Evolutionary conservation across 2,113 vertebrate species (phyloP), one percentile per base, ranked within the genome.

Genomic region (Lipophrys pholis): DNA sequence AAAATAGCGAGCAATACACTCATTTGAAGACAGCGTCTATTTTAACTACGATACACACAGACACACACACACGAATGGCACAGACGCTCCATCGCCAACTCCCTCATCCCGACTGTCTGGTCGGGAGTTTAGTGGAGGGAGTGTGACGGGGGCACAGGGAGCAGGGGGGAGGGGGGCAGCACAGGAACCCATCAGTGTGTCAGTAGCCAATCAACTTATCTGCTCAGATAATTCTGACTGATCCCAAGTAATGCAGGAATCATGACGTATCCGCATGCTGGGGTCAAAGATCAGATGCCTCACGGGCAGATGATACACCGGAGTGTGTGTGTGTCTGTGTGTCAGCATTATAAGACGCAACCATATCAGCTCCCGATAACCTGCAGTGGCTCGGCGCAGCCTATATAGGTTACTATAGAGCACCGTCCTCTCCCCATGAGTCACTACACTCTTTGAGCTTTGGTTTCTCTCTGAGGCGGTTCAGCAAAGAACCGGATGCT

Each of bases 91-190:
- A 38, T 35, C 9, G 48, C 50, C 69, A 79, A 41, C 69, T 50
- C 71, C 71, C 60, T 62, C 43, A 49, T 83, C 85, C 87, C 87
- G 91, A 89, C 60, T 92, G 84, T 71, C 5, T 86, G 78, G 88
- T 92, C 91, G 90, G 87, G 83, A 86, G 57, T 49, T 82, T 17
- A 21, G 45, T 10, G 21, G 60, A 72, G 69, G 53, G 60, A 62
- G 41, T 35, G 11, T 15, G 43, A 59, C 2, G 0, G 3, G 16
- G 0, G 10, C 10, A 16, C 0, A 0, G 21, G 21, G 21, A 30
- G 21, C n/a, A n/a, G n/a, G n/a, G n/a, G n/a, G n/a, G n/a, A n/a
- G n/a, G n/a, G n/a, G n/a, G n/a, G n/a, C n/a, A 4, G 21, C 21
- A 30, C 21, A 5, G 1, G 55, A 70, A 11, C 0, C 8, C 1